A percentile compares a stretch with the other conserved stretches of the same genome.
Evolutionary conservation across 2,113 vertebrate species (phyloP).

Genomic region (Pomatostomus ruficeps): DNA sequence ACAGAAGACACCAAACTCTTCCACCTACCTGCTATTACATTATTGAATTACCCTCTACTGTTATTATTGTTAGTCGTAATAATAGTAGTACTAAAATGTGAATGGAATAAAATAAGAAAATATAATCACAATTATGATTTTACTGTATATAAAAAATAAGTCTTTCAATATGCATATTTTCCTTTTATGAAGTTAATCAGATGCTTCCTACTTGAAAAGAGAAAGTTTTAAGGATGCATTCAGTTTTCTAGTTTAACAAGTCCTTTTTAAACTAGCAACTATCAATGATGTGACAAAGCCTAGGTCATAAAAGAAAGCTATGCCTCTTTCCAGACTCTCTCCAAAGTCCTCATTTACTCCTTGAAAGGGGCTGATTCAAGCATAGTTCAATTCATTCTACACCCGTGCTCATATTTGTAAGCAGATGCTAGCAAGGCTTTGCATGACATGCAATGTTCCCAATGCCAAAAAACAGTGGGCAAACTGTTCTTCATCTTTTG

Average conservation of each 20-base stretch:
- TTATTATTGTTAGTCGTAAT: neutral
- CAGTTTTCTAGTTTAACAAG: neutral
- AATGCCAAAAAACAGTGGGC: conserved; percentile 16
- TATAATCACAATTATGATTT: neutral
- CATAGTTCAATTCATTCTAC: neutral
- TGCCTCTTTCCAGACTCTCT: neutral
- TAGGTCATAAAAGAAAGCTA: neutral
- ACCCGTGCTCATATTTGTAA: conserved; percentile 3
- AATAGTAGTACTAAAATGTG: neutral
- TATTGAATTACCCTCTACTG: neutral
- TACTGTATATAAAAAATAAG: neutral
- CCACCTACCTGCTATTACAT: neutral
- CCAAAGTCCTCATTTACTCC: neutral
- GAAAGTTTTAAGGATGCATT: neutral
- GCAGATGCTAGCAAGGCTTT: conserved; percentile 24
- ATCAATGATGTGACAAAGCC: neutral
- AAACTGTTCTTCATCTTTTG: conserved; percentile 36
- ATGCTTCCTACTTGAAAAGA: neutral
- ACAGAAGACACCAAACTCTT: neutral
- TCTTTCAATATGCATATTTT: neutral
- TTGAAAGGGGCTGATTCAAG: conserved; percentile 21
- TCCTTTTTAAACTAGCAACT: neutral
- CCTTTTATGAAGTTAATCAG: neutral
- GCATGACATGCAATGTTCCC: neutral
- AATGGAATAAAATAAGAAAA: neutral